Evolutionary conservation across 2,113 vertebrate species (phyloP).

Genomic region (Centropus bengalensis): DNA sequence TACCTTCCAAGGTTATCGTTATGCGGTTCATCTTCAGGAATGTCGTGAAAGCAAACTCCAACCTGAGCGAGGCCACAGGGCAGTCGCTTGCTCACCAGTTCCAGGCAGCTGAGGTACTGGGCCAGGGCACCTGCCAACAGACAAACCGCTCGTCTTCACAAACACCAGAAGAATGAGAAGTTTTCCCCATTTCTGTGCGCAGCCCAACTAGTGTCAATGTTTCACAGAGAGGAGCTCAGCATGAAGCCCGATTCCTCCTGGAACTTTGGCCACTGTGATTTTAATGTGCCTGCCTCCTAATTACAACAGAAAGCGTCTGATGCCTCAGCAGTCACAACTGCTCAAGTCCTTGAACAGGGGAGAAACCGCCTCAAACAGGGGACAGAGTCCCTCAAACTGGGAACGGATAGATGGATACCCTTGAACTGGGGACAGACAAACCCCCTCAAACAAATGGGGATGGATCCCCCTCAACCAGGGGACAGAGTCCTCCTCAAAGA

Average conservation of each 20-base stretch:
- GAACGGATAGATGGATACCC: too few species aligned
- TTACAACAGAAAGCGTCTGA: accelerated
- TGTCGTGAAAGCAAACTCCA: slow-evolving; percentile 85
- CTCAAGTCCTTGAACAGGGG: too few species aligned
- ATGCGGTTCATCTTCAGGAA: slow-evolving; percentile 6
- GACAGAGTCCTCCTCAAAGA: too few species aligned
- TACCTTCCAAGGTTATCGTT: slow-evolving; percentile 57
- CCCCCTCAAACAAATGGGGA: too few species aligned
- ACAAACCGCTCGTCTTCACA: background rate
- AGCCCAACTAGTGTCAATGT: background rate
- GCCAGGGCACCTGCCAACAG: slow-evolving; percentile 83
- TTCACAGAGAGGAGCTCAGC: background rate
- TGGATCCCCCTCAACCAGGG: too few species aligned
- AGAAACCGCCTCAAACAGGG: too few species aligned
- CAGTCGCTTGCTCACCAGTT: slow-evolving; percentile 86
- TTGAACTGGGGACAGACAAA: too few species aligned
- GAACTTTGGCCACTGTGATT: background rate
- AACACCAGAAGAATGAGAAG: background rate
- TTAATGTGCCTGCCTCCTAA: background rate
- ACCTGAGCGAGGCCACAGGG: slow-evolving; percentile 91
- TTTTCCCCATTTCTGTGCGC: accelerated
- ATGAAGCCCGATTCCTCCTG: accelerated
- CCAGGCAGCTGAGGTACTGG: slow-evolving; percentile 82
- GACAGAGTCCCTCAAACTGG: too few species aligned
- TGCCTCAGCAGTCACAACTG: too few species aligned